Percentiles rank a stretch among this genome's conserved stretches.
phyloP scores from a whole-genome alignment of 2,888 invertebrate species.

The Papilio demoleus region DNA sequence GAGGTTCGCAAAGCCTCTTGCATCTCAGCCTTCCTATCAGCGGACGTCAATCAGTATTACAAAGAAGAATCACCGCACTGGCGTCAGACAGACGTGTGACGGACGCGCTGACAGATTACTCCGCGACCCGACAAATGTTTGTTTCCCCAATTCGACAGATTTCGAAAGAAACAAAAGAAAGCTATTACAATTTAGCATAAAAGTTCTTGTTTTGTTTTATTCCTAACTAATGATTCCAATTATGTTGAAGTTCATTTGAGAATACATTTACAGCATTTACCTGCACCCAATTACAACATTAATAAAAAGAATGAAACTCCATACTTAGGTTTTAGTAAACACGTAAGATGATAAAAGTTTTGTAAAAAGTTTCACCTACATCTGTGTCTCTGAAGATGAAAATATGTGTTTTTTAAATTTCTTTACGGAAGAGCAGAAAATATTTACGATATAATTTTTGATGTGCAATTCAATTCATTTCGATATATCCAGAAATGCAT shows the following conservation, averaged over 20 bases:
- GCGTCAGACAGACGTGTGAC: conserved; percentile 56
- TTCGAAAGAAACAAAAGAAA: conserved; percentile 27
- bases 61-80: conserved; percentile 70
- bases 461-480: no score
- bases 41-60: conserved; percentile 71
- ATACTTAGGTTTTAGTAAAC: no score
- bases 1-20: conserved; percentile 59
- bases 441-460: no score
- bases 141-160: conserved; percentile 43
- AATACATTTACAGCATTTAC: no score
- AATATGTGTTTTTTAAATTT: no score
- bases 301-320: no score
- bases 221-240: not conserved
- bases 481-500: no score
- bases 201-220: not conserved
- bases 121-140: conserved; percentile 65
- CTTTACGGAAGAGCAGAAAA: no score
- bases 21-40: conserved; percentile 70
- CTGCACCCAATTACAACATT: no score
- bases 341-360: no score
- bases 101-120: conserved; percentile 73
- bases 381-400: no score
- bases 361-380: no score
- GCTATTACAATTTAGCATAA: conserved; percentile 10
- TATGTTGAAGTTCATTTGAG: not conserved